A percentile compares a stretch with the other conserved stretches of the same genome.
Conservation (phyloP, 2,113 vertebrate species). For the Hippocampus abdominalis region DNA sequence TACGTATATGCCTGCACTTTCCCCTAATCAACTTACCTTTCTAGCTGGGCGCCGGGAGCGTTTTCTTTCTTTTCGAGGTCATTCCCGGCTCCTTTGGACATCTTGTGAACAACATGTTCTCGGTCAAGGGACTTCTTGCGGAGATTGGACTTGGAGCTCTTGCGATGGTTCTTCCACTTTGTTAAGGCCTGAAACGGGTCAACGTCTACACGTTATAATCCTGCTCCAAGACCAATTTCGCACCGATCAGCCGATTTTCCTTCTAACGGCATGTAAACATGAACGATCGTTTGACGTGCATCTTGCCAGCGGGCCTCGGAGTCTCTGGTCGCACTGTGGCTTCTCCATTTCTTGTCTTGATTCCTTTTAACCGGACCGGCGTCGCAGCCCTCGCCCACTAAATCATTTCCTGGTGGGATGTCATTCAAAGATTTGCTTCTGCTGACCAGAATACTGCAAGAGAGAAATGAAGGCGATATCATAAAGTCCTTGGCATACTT, state of each 20-base stretch:
- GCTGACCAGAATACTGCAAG: conserved; percentile 24
- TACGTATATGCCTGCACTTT: not conserved
- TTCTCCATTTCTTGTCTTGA: conserved; percentile 74
- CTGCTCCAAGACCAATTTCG: not conserved
- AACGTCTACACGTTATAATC: not conserved
- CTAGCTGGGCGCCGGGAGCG: conserved; percentile 63
- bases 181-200: conserved; percentile 78
- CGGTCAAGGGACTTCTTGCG: conserved; percentile 84
- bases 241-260: not conserved
- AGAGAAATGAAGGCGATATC: conserved; percentile 10
- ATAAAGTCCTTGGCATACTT: not conserved
- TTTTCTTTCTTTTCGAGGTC: conserved; percentile 63
- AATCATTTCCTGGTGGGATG: conserved; percentile 66
- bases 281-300: conserved; percentile 64
- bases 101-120: conserved; percentile 79
- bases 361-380: conserved; percentile 28
- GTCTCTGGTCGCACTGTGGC: conserved; percentile 75
- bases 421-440: conserved; percentile 95
- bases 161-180: conserved; percentile 91
- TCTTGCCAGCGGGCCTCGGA: conserved; percentile 91
- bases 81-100: conserved; percentile 53
- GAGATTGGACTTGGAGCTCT: conserved; percentile 80
- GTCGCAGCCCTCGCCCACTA: conserved; percentile 18
- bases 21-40: conserved; percentile 70
- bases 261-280: not conserved